These are phyloP conservation scores for Ascidia mentula DNA, from an alignment of 23 tunicate genomes.

Conservation along the genomic window DNA sequence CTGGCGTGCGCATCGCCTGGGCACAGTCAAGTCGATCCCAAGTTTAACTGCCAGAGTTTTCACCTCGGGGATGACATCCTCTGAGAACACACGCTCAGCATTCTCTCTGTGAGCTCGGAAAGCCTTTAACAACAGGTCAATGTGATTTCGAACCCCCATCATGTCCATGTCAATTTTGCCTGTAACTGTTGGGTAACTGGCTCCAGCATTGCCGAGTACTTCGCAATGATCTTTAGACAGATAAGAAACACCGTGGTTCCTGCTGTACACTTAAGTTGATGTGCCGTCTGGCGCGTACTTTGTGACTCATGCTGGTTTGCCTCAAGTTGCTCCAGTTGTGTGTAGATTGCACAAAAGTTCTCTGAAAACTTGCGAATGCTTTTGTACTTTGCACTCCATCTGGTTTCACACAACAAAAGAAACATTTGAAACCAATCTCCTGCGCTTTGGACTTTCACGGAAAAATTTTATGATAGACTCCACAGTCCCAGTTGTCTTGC, in stretches of 20 bases:
- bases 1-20: neutral
- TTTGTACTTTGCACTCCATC: constrained; percentile 20
- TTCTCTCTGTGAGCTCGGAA: constrained; percentile 13
- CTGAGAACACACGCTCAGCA: constrained; percentile 4
- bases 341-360: too few species aligned
- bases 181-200: neutral
- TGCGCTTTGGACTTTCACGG: constrained; percentile 21
- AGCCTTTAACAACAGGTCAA: neutral
- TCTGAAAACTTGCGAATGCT: too few species aligned
- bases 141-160: neutral
- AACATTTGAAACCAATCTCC: neutral
- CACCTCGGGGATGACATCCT: constrained; percentile 22
- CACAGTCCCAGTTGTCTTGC: neutral
- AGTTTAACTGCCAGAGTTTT: constrained; percentile 10
- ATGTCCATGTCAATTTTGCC: neutral
- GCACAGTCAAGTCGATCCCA: constrained; percentile 14
- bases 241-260: too few species aligned
- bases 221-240: neutral
- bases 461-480: neutral
- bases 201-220: too few species aligned
- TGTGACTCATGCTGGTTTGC: neutral
- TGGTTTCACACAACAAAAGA: neutral
- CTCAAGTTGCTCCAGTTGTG: neutral
- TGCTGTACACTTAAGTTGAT: too few species aligned
- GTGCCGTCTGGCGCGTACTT: too few species aligned